Percentiles rank a stretch among this genome's conserved stretches.
These are phyloP conservation scores for Xenopus tropicalis DNA, from an alignment of 2,113 vertebrate species.

Conservation along the genomic window DNA sequence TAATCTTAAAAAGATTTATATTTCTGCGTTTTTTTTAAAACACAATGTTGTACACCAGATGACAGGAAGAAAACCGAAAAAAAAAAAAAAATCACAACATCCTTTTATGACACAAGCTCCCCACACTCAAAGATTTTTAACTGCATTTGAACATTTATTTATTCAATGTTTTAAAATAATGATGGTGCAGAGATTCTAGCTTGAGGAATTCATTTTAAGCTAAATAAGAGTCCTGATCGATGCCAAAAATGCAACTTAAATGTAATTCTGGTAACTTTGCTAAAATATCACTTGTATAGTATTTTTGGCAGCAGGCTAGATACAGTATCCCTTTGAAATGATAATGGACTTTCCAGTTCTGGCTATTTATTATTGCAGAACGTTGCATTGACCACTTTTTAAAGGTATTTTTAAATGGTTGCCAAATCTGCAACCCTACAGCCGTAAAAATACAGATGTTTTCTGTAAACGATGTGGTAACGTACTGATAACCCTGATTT, in stretches of 20 bases:
- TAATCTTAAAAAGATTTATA: slow-evolving; percentile 71
- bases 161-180: slow-evolving; percentile 63
- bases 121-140: slow-evolving; percentile 71
- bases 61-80: slow-evolving; percentile 48
- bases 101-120: slow-evolving; percentile 50
- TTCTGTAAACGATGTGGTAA: not conserved
- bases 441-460: slow-evolving; percentile 23
- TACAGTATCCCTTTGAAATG: slow-evolving; percentile 23
- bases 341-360: not conserved
- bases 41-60: slow-evolving; percentile 57
- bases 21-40: slow-evolving; percentile 70
- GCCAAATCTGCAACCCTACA: not conserved
- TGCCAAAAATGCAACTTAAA: not conserved
- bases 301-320: slow-evolving; percentile 14
- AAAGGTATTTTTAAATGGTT: not conserved
- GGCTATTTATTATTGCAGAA: not conserved
- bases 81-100: slow-evolving; percentile 50
- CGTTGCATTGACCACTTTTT: too few species aligned
- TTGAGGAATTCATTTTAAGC: slow-evolving; percentile 7
- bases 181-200: slow-evolving; percentile 48
- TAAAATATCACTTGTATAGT: too few species aligned
- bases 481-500: not conserved
- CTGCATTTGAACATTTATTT: slow-evolving; percentile 66
- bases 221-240: slow-evolving; percentile 1
- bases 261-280: not conserved